Base-by-base conservation (phyloP, 2,797 vertebrate genomes). In the Bothrops alternatus region DNA sequence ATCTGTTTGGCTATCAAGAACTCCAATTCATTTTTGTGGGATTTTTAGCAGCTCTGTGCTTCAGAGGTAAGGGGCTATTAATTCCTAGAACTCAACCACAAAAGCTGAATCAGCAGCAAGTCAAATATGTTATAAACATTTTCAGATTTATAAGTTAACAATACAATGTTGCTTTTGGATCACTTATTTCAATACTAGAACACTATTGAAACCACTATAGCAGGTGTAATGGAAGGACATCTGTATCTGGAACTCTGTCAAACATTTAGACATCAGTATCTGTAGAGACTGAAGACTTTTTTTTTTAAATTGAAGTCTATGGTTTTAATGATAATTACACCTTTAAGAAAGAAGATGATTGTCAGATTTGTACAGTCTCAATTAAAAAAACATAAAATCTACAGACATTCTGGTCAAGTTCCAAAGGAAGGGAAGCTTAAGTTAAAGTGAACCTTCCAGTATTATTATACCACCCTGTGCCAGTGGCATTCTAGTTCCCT, bases 261-360 rank as follows among this genome's bases (percentile, higher is more conserved):
- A 25, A 60, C 55, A 47, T 73, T 32, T 23, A 73, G 14, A 50
- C 12, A 78, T 6, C 23, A 13, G 4, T 47, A 47, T 82, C 78
- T 47, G 3, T 47, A 47, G 8, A 82, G 37, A 82, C 78, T 23
- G 42, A 82, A 82, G 1, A 25, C n/a, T 73, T 26, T 61, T 32
- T 5, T 32, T 16, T 0, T 42, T 91, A n/a, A 63, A 61, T 47
- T 88, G 58, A 42, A 92, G 88, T 91, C 86, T 91, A 87, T 50
- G 69, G 2, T 57, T 94, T 98, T 97, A 98, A 98, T 97, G 93
- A 97, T 96, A 96, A 96, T 96, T 97, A 97, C 96, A 97, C 88
- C 94, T 96, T 92, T 93, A 90, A 85, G 93, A 94, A 94, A 95
- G 86, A 92, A 94, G 94, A 94, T 90, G 91, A 95, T 93, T 93